A percentile compares a stretch with the other conserved stretches of the same genome.
phyloP scores from a whole-genome alignment of 1,140 invertebrate species.

The Uloborus diversus region DNA sequence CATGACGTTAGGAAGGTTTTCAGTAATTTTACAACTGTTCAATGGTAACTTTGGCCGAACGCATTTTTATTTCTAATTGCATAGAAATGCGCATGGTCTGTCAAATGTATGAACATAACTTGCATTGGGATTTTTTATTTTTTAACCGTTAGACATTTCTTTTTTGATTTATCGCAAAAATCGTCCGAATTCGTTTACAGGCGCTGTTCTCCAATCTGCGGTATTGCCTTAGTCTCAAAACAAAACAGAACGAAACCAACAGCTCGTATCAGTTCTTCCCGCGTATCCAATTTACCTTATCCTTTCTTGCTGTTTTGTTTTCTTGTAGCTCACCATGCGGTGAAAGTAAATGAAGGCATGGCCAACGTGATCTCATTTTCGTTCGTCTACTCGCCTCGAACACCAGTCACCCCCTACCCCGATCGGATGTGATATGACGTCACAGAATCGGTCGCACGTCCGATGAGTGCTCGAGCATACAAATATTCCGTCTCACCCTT shows the following conservation, averaged over 20 bases:
- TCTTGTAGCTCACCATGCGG: neutral
- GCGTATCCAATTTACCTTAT: neutral
- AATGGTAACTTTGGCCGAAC: too few species aligned
- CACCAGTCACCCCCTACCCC: neutral
- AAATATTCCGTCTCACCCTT: neutral
- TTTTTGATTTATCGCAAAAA: too few species aligned
- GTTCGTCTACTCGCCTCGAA: neutral
- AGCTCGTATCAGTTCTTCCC: neutral
- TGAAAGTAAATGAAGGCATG: slow-evolving; percentile 22
- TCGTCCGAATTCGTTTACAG: too few species aligned
- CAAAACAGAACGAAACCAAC: neutral
- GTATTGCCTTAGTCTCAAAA: neutral
- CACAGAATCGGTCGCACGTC: slow-evolving; percentile 22
- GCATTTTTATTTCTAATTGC: too few species aligned
- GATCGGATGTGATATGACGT: neutral
- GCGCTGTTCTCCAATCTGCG: neutral
- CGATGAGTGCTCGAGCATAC: slow-evolving; percentile 23
- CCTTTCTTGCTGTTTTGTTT: slow-evolving; percentile 12
- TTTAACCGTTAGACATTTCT: too few species aligned
- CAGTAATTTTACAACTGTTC: too few species aligned
- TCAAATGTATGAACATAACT: too few species aligned
- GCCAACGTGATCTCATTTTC: slow-evolving; percentile 49
- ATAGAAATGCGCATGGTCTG: too few species aligned
- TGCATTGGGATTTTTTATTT: too few species aligned
- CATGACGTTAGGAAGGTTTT: too few species aligned